Conservation (phyloP, 2,888 invertebrate genomes). For the Anticlea derivata region DNA sequence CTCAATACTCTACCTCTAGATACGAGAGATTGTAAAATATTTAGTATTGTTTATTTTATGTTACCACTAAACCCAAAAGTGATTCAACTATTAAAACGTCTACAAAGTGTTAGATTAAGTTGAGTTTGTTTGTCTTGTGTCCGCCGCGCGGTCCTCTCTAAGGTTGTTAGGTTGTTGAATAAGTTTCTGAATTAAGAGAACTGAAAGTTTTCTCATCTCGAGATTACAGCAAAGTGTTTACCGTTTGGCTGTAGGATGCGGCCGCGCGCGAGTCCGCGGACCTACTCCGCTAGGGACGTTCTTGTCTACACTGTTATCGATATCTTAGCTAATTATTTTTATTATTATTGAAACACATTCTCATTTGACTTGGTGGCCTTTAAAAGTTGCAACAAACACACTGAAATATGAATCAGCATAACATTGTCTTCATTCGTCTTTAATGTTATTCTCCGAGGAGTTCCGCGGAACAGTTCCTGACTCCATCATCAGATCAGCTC, state of each 20-base stretch:
- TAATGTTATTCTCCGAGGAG: too few species aligned
- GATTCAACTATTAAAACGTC: slow-evolving; percentile 54
- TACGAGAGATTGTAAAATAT: too few species aligned
- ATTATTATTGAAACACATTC: slow-evolving; percentile 9
- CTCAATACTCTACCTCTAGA: too few species aligned
- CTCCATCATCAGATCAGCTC: too few species aligned
- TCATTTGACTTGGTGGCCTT: not conserved
- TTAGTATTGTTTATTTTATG: not conserved
- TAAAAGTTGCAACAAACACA: not conserved
- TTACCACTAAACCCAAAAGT: slow-evolving; percentile 26
- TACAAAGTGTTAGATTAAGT: slow-evolving; percentile 72
- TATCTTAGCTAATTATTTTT: slow-evolving; percentile 29
- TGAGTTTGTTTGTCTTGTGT: slow-evolving; percentile 80
- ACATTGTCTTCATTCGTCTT: not conserved
- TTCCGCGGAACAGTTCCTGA: too few species aligned
- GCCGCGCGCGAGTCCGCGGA: slow-evolving; percentile 69
- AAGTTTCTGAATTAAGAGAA: slow-evolving; percentile 85
- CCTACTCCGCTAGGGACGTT: slow-evolving; percentile 46
- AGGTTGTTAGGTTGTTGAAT: slow-evolving; percentile 84
- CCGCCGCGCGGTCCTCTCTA: slow-evolving; percentile 77
- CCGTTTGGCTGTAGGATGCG: slow-evolving; percentile 82
- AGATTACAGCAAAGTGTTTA: slow-evolving; percentile 85
- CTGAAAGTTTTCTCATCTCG: slow-evolving; percentile 85
- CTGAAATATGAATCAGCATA: not conserved
- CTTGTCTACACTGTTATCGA: slow-evolving; percentile 11